Base-by-base conservation (phyloP, 2,888 invertebrate genomes). In the Cacoxenus indagator region DNA sequence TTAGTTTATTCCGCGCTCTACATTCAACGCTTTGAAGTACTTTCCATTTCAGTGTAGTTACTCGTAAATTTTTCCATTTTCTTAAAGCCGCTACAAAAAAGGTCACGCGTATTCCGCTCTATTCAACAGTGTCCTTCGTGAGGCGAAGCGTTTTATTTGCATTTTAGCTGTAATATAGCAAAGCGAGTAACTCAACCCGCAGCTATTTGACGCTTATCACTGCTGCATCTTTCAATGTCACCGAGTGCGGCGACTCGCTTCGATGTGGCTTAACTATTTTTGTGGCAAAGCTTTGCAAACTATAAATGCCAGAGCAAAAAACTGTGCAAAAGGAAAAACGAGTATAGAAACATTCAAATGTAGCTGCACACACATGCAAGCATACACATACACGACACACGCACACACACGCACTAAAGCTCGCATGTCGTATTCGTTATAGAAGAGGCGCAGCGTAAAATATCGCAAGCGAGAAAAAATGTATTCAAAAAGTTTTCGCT, bases 401-500 rank as follows among this genome's bases (percentile, higher is more conserved):
- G 19, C 22, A 48, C 48, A 19, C 45, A 43, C 45, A 43, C 3
- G 11, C 45, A 2, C 45, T n/a, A 0, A 43, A 2, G 2, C 4
- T 3, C n/a, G 11, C n/a, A 43, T 43, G 45, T n/a, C 11, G 11
- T 43, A 43, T n/a, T 43, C 45, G 11, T 14, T 2, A 43, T 43
- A n/a, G 17, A 8, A 48, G 4, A 8, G 9, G 51, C 22, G 51
- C 17, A 22, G 9, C 4, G 19, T 19, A 48, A 48, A 51, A 51
- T 51, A 22, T 24, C 22, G 14, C 24, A 24, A 55, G 55, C 27
- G 11, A 11, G 9, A 57, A 57, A 62, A 43, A 62, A 11, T 24
- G 24, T 24, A 45, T 62, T 11, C 45, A 62, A 19, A 43, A 62
- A 62, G 24, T 62, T 62, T 62, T 61, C 61, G 61, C 61, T 62